phyloP scores from a whole-genome alignment of 2,113 vertebrate species.

The Lamprotornis superbus region DNA sequence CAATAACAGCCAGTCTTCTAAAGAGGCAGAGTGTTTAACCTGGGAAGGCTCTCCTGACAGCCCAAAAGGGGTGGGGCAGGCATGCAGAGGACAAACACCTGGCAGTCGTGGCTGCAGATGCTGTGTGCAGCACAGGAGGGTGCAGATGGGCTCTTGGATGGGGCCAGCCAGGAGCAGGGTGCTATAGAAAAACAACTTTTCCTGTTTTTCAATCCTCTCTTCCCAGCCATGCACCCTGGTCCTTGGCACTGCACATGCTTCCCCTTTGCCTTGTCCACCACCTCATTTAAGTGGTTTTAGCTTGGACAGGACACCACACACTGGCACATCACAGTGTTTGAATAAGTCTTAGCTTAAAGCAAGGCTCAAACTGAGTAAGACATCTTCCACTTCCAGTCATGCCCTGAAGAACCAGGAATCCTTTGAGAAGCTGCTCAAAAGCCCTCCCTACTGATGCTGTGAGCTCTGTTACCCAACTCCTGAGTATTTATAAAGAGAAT shows the following conservation, averaged over 20 bases:
- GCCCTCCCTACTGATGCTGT: not conserved
- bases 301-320: not conserved
- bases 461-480: not conserved
- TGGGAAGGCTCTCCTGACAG: not conserved
- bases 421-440: not conserved
- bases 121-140: not conserved
- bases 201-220: accelerated
- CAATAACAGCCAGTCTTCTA: not conserved
- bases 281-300: not conserved
- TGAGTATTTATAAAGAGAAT: not conserved
- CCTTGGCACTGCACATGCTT: not conserved
- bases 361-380: not conserved
- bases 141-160: not conserved
- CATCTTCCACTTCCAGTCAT: not conserved
- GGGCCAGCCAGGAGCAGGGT: not conserved
- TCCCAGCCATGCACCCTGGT: not conserved
- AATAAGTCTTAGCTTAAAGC: not conserved
- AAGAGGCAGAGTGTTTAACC: too few relatives aligned
- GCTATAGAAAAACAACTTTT: not conserved
- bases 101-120: not conserved
- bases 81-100: not conserved
- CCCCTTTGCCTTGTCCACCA: too few relatives aligned
- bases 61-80: accelerated
- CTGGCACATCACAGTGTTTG: not conserved
- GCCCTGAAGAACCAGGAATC: not conserved